Evolutionary conservation across 2,113 vertebrate genomes (phyloP), one percentile per base, ranked within the genome.

Genomic region (Tragulus kanchil): DNA sequence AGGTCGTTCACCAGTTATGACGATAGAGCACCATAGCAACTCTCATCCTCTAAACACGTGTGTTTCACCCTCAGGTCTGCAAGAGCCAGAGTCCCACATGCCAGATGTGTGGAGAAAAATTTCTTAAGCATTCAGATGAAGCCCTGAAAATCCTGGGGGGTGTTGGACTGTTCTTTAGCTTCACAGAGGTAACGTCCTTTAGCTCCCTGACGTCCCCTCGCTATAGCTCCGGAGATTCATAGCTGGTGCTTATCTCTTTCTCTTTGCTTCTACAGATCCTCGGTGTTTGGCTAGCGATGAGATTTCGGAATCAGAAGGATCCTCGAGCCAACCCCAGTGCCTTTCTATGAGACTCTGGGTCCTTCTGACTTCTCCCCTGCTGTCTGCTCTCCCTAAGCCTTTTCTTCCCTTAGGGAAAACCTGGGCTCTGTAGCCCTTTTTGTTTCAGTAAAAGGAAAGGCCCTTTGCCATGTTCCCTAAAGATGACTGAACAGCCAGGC

Each of bases 271-370:
- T 75, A 58, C 98, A 99, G 99, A 99, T 99, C 95, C 99, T 99
- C 61, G 99, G 99, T 21, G 99, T 99, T 89, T 99, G 99, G 99
- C 99, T 99, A 54, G 99, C 99, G 1, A 99, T 99, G 98, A 99
- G 99, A 95, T 99, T 99, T 98, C 98, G 99, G 95, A 99, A 99
- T 98, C 99, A 99, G 97, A 99, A 99, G 96, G 99, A 99, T 93
- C 99, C 99, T 31, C 98, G 99, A 89, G 99, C 99, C 14, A 99
- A 99, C 94, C 99, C 99, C 56, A 99, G 99, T 98, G 99, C 99
- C 97, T 99, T 99, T 98, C 98, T 99, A 98, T 99, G 92, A 99
- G 98, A 96, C n/a, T 61, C 0, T 62, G 17, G 52, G 45, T 56
- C n/a, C 50, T 75, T 86, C 54, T 59, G 67, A 89, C 61, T 64